phyloP scores from a whole-genome alignment of 2,113 vertebrate genomes.

The Macaca nemestrina region DNA sequence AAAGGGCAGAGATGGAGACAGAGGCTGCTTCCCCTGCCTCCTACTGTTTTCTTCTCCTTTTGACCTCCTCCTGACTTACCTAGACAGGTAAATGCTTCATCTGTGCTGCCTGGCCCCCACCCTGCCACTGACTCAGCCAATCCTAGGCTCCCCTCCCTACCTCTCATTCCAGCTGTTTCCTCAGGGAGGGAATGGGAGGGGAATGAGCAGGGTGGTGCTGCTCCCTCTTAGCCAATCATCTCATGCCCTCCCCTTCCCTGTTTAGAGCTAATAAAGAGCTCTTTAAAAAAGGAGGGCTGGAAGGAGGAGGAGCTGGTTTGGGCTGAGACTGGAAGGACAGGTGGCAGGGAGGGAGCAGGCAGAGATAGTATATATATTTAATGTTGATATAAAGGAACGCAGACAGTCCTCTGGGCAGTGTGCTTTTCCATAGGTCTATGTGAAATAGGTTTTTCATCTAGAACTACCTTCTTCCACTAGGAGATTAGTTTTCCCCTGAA shows the following conservation, averaged over 20 bases:
- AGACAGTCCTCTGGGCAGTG: neutral
- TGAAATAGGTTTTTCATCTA: neutral
- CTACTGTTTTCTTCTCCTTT: conserved; percentile 47
- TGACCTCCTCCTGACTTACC: conserved; percentile 79
- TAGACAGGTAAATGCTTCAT: conserved; percentile 78
- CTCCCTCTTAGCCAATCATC: conserved; percentile 20
- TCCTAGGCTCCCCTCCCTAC: conserved; percentile 44
- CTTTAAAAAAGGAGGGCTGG: neutral
- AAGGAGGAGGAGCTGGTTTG: neutral
- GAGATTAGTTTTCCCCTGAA: neutral
- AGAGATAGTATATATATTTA: neutral
- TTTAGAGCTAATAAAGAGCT: conserved; percentile 9
- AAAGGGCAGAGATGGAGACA: conserved; percentile 53
- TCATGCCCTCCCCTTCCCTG: neutral
- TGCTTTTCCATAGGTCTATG: neutral
- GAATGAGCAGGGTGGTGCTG: neutral
- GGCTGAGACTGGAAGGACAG: neutral
- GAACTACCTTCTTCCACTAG: neutral
- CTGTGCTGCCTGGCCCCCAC: conserved; percentile 56
- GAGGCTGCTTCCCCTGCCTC: neutral
- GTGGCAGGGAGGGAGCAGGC: neutral
- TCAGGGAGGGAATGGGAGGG: neutral
- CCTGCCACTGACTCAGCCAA: conserved; percentile 65
- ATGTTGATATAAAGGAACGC: neutral
- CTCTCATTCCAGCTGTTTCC: conserved; percentile 78